Evolutionary conservation across 92 coral and sea anemone genomes (phyloP).

Genomic region (Galaxea fascicularis): DNA sequence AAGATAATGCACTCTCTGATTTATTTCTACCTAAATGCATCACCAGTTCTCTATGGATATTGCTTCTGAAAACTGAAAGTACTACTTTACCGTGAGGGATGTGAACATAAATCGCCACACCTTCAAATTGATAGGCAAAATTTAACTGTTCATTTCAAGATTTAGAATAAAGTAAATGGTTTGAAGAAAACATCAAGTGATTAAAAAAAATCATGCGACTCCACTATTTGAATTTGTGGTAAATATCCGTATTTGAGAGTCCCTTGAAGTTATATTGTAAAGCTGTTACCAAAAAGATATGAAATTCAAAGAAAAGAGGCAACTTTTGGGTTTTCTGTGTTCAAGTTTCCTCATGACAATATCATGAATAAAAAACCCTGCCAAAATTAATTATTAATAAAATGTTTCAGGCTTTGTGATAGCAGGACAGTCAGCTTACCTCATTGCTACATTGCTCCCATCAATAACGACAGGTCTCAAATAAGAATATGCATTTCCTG

Average conservation of each 20-base stretch:
- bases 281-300: background rate
- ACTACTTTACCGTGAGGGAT: too few relatives aligned
- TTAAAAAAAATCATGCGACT: background rate
- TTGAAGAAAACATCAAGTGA: background rate
- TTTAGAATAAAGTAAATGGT: background rate
- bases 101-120: background rate
- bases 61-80: background rate
- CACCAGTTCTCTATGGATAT: background rate
- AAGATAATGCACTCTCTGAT: background rate
- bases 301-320: background rate
- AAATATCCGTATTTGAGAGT: background rate
- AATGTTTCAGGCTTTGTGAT: background rate
- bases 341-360: background rate
- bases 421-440: constrained; percentile 54
- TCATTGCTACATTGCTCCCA: constrained; percentile 99
- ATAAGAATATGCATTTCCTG: constrained; percentile 65
- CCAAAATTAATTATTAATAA: too few relatives aligned
- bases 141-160: background rate
- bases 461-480: constrained; percentile 93
- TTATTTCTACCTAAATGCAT: background rate
- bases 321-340: background rate
- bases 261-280: too few relatives aligned
- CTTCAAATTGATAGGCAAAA: background rate
- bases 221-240: background rate
- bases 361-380: too few relatives aligned